These are phyloP conservation scores for Ageneiosus marmoratus DNA, from an alignment of 2,113 vertebrate genomes.

Conservation along the genomic window DNA sequence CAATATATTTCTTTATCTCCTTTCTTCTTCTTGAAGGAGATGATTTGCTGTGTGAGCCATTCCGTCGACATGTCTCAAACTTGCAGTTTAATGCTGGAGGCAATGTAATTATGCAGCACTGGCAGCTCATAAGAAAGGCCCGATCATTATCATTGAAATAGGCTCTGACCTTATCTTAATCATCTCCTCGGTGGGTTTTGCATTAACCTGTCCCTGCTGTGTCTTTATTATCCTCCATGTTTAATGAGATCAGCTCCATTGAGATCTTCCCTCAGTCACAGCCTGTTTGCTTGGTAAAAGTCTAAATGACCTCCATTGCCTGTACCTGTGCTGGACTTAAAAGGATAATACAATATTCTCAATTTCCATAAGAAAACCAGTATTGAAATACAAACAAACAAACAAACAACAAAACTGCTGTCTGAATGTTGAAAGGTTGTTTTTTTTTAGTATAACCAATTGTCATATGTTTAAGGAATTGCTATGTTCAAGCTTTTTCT, in stretches of 20 bases:
- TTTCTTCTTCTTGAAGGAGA: constrained; percentile 19
- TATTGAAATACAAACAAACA: background rate
- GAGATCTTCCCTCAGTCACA: constrained; percentile 18
- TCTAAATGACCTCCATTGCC: constrained; percentile 10
- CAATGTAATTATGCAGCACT: constrained; percentile 31
- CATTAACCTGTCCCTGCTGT: constrained; percentile 29
- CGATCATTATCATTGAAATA: constrained; percentile 40
- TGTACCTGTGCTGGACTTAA: constrained; percentile 3
- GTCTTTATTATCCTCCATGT: constrained; percentile 36
- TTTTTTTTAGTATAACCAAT: background rate
- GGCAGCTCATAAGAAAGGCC: constrained; percentile 9
- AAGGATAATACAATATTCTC: background rate
- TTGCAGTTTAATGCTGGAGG: constrained; percentile 31
- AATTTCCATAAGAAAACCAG: background rate
- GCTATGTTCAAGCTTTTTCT: too few species aligned
- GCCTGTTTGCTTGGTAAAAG: constrained; percentile 6
- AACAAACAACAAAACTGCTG: background rate
- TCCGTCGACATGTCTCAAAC: constrained; percentile 10
- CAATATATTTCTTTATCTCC: constrained; percentile 24
- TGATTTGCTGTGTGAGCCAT: background rate
- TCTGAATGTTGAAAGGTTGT: background rate
- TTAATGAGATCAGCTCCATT: constrained; percentile 43
- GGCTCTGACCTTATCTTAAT: constrained; percentile 40
- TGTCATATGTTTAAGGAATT: background rate
- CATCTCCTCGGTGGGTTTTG: constrained; percentile 31